phyloP scores from a whole-genome alignment of 1,140 invertebrate species.

The Drosophila sechellia region DNA sequence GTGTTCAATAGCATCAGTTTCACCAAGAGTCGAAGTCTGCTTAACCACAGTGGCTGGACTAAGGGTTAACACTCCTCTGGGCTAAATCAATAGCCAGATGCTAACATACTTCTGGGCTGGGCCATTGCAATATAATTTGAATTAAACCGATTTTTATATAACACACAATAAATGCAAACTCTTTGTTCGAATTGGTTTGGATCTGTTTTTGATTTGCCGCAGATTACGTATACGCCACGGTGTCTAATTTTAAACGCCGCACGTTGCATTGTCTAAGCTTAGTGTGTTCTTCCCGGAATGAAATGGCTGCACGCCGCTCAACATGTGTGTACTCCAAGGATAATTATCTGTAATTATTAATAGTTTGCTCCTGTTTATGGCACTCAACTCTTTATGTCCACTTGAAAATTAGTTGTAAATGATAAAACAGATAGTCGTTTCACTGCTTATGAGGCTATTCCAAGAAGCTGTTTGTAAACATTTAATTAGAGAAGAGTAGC shows the following conservation, averaged over 20 bases:
- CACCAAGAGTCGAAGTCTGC: not conserved
- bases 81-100: not conserved
- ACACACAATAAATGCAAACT: conserved; percentile 13
- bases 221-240: conserved; percentile 38
- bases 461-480: no score
- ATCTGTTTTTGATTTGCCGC: conserved; percentile 45
- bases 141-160: conserved; percentile 29
- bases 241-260: conserved; percentile 49
- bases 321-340: conserved; percentile 36
- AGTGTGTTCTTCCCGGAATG: conserved; percentile 5
- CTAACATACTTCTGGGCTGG: conserved; percentile 36
- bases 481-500: no score
- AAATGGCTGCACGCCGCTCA: conserved; percentile 33
- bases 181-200: not conserved
- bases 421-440: no score
- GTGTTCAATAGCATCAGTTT: conserved; percentile 37
- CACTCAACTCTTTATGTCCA: not conserved
- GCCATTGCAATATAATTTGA: conserved; percentile 1
- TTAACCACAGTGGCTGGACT: not conserved
- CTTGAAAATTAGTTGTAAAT: no score
- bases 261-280: conserved; percentile 43
- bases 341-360: conserved; percentile 23
- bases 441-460: no score
- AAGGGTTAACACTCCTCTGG: conserved; percentile 39
- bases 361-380: not conserved